phyloP scores from a whole-genome alignment of 2,888 invertebrate species.

The Seira sanloemensis region DNA sequence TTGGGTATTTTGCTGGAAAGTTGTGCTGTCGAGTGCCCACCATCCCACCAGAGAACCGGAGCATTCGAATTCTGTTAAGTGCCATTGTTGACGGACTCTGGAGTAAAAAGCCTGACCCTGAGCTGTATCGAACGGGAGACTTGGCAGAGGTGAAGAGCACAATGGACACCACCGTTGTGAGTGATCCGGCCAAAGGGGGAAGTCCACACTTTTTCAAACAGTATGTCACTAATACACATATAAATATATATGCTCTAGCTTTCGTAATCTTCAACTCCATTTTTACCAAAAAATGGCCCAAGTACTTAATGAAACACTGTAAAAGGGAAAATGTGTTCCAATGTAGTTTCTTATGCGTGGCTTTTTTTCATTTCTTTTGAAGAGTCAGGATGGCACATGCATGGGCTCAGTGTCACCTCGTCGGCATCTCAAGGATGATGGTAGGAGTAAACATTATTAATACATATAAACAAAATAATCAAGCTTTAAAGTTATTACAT shows the following conservation, averaged over 20 bases:
- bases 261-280: not conserved
- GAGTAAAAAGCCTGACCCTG: constrained; percentile 66
- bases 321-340: too few species aligned
- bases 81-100: constrained; percentile 70
- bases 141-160: constrained; percentile 68
- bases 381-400: constrained; percentile 70
- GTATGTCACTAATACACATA: constrained; percentile 35
- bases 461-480: too few species aligned
- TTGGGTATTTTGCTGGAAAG: constrained; percentile 70
- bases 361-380: too few species aligned
- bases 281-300: too few species aligned
- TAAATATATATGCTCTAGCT: not conserved
- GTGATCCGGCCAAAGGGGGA: constrained; percentile 68
- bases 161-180: constrained; percentile 68
- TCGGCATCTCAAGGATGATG: constrained; percentile 69
- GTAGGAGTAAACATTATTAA: too few species aligned
- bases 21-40: constrained; percentile 68
- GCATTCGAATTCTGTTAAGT: constrained; percentile 67
- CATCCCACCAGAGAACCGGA: constrained; percentile 65
- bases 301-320: too few species aligned
- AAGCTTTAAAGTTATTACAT: too few species aligned
- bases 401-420: constrained; percentile 69
- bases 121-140: constrained; percentile 63
- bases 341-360: too few species aligned
- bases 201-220: constrained; percentile 68